phyloP scores from a whole-genome alignment of 1,140 invertebrate species.

The Bombus ignitus region DNA sequence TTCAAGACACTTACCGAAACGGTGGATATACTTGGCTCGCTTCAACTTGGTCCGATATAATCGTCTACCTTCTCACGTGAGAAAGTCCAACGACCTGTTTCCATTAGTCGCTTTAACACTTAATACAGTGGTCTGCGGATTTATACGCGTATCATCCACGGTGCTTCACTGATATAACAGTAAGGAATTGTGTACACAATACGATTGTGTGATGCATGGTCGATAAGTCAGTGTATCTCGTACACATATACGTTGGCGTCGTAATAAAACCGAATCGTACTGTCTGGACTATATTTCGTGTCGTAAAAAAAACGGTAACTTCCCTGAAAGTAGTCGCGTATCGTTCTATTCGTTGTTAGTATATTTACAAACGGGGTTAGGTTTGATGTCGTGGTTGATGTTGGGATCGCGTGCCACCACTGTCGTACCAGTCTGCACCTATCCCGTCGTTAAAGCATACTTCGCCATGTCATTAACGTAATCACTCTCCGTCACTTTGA shows the following conservation, averaged over 20 bases:
- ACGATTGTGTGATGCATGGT: slow-evolving; percentile 21
- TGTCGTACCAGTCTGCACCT: slow-evolving; percentile 77
- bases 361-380: slow-evolving; percentile 25
- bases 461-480: slow-evolving; percentile 73
- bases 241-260: slow-evolving; percentile 10
- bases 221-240: slow-evolving; percentile 45
- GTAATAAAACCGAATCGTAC: slow-evolving; percentile 61
- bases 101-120: slow-evolving; percentile 65
- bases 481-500: slow-evolving; percentile 77
- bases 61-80: neutral
- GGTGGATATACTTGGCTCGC: neutral
- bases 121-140: slow-evolving; percentile 53
- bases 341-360: slow-evolving; percentile 26
- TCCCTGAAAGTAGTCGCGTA: slow-evolving; percentile 45
- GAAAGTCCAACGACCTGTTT: slow-evolving; percentile 59
- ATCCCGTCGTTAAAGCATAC: slow-evolving; percentile 62
- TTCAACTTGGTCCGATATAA: neutral
- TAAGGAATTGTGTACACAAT: slow-evolving; percentile 45
- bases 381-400: slow-evolving; percentile 66
- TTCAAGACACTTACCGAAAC: slow-evolving; percentile 36
- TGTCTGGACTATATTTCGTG: slow-evolving; percentile 28
- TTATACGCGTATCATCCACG: slow-evolving; percentile 64
- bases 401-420: slow-evolving; percentile 63
- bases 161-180: slow-evolving; percentile 43
- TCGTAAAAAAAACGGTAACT: slow-evolving; percentile 55